These are phyloP conservation scores for Uromys caudimaculatus DNA, from an alignment of 2,797 vertebrate genomes.

Conservation along the genomic window DNA sequence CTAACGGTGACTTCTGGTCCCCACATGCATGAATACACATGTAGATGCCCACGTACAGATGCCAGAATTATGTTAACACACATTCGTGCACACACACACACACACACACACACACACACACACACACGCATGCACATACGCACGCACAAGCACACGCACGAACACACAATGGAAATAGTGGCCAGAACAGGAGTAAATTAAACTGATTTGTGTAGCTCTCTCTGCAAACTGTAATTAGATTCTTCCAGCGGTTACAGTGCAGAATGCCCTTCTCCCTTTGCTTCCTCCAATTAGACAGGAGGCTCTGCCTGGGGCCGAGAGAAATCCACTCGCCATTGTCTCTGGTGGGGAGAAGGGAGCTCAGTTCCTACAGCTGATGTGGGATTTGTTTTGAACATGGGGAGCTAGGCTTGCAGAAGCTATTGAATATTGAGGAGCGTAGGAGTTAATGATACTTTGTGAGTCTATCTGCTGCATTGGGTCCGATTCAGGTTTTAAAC, in stretches of 20 bases:
- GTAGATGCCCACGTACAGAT: not conserved
- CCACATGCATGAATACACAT: not conserved
- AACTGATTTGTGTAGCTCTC: not conserved
- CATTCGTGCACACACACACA: not conserved
- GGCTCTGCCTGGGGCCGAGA: not conserved
- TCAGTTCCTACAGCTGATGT: not conserved
- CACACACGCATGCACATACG: not conserved
- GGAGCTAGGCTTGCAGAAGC: slow-evolving; percentile 26
- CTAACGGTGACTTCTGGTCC: not conserved
- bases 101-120: not conserved
- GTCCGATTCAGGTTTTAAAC: slow-evolving; percentile 47
- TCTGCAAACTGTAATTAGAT: not conserved
- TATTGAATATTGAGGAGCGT: slow-evolving; percentile 47
- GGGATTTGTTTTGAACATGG: slow-evolving; percentile 47
- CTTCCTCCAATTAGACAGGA: slow-evolving; percentile 63
- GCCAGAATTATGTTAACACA: not conserved
- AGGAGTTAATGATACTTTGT: slow-evolving; percentile 57
- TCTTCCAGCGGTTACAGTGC: not conserved
- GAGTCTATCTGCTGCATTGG: not conserved
- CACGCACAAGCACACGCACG: not conserved
- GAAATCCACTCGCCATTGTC: slow-evolving; percentile 30
- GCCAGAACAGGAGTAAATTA: not conserved
- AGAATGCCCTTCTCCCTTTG: not conserved
- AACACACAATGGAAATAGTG: not conserved
- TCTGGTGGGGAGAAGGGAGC: not conserved